Base-by-base conservation (phyloP, 2,113 vertebrate species). In the Probosciger aterrimus region DNA sequence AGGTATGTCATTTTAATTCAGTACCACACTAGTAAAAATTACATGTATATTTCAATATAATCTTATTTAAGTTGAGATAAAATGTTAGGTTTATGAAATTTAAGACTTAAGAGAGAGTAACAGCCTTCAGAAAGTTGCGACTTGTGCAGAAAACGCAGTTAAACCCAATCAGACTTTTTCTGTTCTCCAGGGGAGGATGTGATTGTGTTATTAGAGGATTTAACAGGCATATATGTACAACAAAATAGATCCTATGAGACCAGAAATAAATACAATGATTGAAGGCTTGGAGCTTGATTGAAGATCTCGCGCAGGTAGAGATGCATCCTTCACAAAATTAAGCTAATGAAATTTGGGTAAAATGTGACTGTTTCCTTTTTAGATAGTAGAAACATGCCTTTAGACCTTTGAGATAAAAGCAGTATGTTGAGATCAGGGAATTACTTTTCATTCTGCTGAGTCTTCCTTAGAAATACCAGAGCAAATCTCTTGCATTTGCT, bases 401-500 rank as follows among this genome's bases (percentile, higher is more conserved):
- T 52, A 82, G 60, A 50, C 31, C 69, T 69, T 64, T 44, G 53
- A 64, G 43, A 49, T 62, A 11, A 41, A 31, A 2, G 3, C 62
- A n/a, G 0, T 31, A 4, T 49, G 15, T 69, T 75, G 76, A 91
- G 69, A 67, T 93, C 68, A 68, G 60, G 57, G 74, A 75, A n/a
- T 75, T 88, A 6, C 41, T 81, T 94, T 87, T 88, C 33, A 11
- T 37, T 86, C 47, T 81, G 39, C 77, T 10, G 41, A 82, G 60
- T 28, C 39, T 76, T 76, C 80, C 74, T 69, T 84, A 87, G 50
- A 83, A 91, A 89, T 92, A 89, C 83, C 62, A 71, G 74, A 68
- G 39, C 80, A 86, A 74, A 86, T 88, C 55, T 63, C 30, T 83
- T 90, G 71, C 71, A 25, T 92, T 95, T 75, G 47, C 89, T 95